These are phyloP conservation scores for Calypte anna DNA, from an alignment of 2,113 vertebrate genomes.

Conservation along the genomic window DNA sequence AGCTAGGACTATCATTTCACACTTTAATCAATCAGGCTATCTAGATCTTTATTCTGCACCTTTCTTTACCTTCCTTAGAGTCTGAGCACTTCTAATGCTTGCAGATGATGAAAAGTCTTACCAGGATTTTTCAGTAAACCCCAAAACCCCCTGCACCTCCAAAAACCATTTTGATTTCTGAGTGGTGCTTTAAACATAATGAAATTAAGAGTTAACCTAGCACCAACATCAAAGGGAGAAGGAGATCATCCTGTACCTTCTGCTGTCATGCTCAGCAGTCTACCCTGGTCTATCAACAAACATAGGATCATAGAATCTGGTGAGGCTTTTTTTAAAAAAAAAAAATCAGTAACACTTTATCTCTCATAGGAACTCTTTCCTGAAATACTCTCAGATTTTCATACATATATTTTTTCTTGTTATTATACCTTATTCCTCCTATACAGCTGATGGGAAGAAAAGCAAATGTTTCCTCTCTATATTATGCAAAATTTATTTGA, in stretches of 20 bases:
- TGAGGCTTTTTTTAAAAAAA: too few relatives aligned
- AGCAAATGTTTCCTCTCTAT: conserved; percentile 6
- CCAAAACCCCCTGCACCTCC: neutral
- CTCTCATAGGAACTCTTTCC: neutral
- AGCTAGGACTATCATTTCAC: rapidly evolving
- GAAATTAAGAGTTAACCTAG: neutral
- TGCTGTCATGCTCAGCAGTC: neutral
- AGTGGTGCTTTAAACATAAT: neutral
- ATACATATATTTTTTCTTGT: neutral
- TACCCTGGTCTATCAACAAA: too few relatives aligned
- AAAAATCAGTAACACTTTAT: neutral
- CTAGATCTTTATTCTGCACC: neutral
- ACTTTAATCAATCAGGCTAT: neutral
- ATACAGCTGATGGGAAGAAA: conserved; percentile 8
- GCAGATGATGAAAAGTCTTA: neutral
- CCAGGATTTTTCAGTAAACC: neutral
- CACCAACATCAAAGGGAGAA: neutral
- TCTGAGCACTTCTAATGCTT: neutral
- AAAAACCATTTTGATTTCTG: neutral
- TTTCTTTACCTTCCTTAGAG: neutral
- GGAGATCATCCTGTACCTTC: neutral
- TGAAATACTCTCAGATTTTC: neutral
- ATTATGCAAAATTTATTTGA: conserved; percentile 50
- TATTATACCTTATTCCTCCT: neutral
- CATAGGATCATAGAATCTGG: too few relatives aligned